phyloP scores from a whole-genome alignment of 2,888 invertebrate species.

The Hemistola chrysoprasaria region DNA sequence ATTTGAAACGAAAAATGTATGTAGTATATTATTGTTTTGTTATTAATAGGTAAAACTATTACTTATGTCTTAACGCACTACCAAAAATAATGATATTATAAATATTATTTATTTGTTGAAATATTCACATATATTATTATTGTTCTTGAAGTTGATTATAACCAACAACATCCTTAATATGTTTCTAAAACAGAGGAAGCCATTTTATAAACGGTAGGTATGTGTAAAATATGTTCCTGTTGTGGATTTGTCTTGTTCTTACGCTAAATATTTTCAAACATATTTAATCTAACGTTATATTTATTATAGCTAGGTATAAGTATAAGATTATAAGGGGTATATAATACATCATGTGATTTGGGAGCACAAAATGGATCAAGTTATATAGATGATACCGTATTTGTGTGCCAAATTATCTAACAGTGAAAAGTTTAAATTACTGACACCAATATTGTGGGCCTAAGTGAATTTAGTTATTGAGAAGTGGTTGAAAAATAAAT shows the following conservation, averaged over 20 bases:
- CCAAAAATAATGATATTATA: too few species aligned
- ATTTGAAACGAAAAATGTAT: constrained; percentile 25
- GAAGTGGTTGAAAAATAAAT: too few species aligned
- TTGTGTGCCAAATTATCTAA: constrained; percentile 45
- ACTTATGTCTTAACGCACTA: neutral
- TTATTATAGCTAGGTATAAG: constrained; percentile 9
- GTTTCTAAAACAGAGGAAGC: too few species aligned
- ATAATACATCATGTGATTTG: constrained; percentile 38
- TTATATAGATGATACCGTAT: constrained; percentile 38
- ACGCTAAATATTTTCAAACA: constrained; percentile 36
- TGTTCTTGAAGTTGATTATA: neutral
- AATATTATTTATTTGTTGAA: too few species aligned
- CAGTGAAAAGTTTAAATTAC: constrained; percentile 1
- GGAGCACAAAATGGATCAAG: constrained; percentile 64
- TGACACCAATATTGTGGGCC: constrained; percentile 4
- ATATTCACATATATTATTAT: too few species aligned
- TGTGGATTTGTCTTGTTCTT: constrained; percentile 64
- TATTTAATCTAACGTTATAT: constrained; percentile 36
- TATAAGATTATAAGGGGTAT: constrained; percentile 3
- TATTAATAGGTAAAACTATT: neutral
- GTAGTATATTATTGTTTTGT: neutral
- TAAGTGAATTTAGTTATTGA: too few species aligned
- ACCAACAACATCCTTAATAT: too few species aligned
- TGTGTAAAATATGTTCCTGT: constrained; percentile 57
- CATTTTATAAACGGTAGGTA: neutral